Evolutionary conservation across 1,140 invertebrate genomes (phyloP).

Genomic region (Orussus abietinus): DNA sequence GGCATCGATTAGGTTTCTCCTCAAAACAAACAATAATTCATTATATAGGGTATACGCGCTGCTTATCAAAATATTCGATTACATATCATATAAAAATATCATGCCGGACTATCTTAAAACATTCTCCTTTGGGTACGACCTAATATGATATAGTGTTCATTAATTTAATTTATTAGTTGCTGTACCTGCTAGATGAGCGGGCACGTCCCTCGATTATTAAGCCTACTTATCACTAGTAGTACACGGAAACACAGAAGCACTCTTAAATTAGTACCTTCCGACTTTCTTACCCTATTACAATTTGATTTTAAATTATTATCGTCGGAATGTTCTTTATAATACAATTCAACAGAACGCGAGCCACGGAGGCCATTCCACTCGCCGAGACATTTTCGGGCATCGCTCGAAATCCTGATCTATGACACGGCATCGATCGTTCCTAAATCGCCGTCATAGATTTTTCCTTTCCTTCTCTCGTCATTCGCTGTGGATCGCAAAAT

Average conservation of each 20-base stretch:
- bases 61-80: conserved; percentile 30
- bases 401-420: conserved; percentile 8
- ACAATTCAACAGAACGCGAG: conserved; percentile 13
- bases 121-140: conserved; percentile 20
- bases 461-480: too few relatives aligned
- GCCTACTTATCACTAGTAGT: conserved; percentile 23
- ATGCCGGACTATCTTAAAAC: conserved; percentile 44
- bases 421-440: conserved; percentile 11
- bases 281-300: conserved; percentile 15
- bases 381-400: conserved; percentile 6
- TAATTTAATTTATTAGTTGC: conserved; percentile 26
- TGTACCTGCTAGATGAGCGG: conserved; percentile 32
- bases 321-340: conserved; percentile 28
- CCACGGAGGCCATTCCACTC: too few relatives aligned
- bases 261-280: conserved; percentile 21
- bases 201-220: conserved; percentile 29
- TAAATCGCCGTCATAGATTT: conserved; percentile 9
- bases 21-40: conserved; percentile 32
- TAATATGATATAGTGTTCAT: conserved; percentile 15
- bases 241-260: conserved; percentile 25
- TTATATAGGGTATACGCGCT: conserved; percentile 29
- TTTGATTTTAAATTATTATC: conserved; percentile 22
- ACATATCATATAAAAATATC: conserved; percentile 45
- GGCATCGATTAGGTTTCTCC: conserved; percentile 23
- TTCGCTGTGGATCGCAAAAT: too few relatives aligned